Evolutionary conservation across 2,113 vertebrate species (phyloP), one percentile per base, ranked within the genome.

Genomic region (Bucco capensis): DNA sequence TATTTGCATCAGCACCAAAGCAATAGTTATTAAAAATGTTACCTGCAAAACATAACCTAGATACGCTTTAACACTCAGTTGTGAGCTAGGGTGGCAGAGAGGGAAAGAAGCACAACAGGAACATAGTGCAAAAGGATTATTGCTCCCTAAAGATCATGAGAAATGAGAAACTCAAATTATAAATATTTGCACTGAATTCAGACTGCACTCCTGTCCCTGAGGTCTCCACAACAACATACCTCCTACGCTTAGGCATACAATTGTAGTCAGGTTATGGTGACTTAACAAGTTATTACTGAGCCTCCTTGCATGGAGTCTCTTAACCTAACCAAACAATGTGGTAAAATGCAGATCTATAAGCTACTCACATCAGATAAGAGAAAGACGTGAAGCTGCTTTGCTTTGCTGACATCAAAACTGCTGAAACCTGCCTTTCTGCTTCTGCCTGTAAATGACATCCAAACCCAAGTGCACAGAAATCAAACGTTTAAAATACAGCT

Each of bases 1-100:
- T 60, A 50, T 70, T 86, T 79, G 57, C 72, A 89, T 70, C 83
- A 95, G 79, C 76, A 86, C 44, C 46, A 88, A 86, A 88, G 88
- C 70, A 86, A 90, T 93, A 93, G 74, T 24, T 2, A 3, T 80
- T 94, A 89, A 74, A 88, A 86, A 64, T 56, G 44, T 74, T 64
- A 58, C 64, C 65, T 86, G 72, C 83, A 83, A 93, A 86, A 90
- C 81, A 81, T 33, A 53, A 67, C 70, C 80, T 73, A 84, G 62
- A 67, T 94, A 89, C 2, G 6, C 76, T 74, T 81, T 67, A 65
- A 86, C 25, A 65, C 23, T 54, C 47, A 62, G 67, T 56, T 1
- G 2, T 76, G 86, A 87, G 15, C 30, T 40, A 23, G 27, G 35
- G 46, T 12, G 82, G 50, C 12, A 31, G 50, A 57, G 66, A 60